phyloP scores from a whole-genome alignment of 2,113 vertebrate genomes.

The Tragelaphus imberbis region DNA sequence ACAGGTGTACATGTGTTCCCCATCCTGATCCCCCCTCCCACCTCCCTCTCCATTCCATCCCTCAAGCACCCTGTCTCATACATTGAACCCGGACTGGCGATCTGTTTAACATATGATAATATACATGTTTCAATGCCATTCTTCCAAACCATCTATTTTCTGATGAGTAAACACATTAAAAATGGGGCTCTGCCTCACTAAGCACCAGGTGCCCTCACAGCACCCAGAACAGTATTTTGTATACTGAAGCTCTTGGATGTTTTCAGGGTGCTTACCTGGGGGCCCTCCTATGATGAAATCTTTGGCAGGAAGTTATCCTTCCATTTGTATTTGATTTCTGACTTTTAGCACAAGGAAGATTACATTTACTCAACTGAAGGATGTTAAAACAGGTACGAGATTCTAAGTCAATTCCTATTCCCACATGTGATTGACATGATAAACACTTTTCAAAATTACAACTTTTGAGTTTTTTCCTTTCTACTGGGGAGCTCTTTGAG shows the following conservation, averaged over 20 bases:
- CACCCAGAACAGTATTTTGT: neutral
- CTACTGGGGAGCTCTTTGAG: neutral
- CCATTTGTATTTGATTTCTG: slow-evolving; percentile 29
- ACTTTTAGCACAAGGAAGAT: neutral
- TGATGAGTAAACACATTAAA: neutral
- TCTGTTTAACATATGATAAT: too few relatives aligned
- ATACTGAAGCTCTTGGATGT: neutral
- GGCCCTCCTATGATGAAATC: neutral
- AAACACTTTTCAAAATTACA: slow-evolving; percentile 31
- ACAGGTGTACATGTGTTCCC: too few relatives aligned
- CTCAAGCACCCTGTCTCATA: too few relatives aligned
- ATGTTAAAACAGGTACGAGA: slow-evolving; percentile 19
- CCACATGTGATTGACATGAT: slow-evolving; percentile 20
- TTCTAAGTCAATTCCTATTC: neutral
- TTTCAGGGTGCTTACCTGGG: neutral
- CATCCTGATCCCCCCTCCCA: too few relatives aligned
- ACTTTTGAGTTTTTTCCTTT: neutral
- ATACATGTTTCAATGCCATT: too few relatives aligned
- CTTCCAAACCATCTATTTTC: neutral
- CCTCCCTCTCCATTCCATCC: too few relatives aligned
- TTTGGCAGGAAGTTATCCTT: neutral
- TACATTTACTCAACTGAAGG: slow-evolving; percentile 2
- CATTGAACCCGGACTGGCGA: too few relatives aligned
- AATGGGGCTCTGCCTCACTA: neutral
- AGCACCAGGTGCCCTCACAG: neutral